phyloP scores from a whole-genome alignment of 2,113 vertebrate species.

The Hydrolagus affinis region DNA sequence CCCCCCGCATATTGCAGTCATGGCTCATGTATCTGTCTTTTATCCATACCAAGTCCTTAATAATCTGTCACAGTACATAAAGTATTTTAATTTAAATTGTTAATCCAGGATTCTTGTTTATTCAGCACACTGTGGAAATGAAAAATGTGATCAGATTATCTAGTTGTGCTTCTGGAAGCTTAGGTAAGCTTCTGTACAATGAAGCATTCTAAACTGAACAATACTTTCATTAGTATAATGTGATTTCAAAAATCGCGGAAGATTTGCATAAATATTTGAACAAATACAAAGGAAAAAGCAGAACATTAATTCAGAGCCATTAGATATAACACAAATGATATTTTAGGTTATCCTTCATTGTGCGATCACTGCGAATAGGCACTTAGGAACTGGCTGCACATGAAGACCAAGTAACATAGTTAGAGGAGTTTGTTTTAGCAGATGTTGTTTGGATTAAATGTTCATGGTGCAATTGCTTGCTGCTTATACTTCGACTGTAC shows the following conservation, averaged over 20 bases:
- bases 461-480: background rate
- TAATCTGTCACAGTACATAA: slow-evolving; percentile 59
- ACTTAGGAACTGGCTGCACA: background rate
- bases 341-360: background rate
- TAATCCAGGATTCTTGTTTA: slow-evolving; percentile 69
- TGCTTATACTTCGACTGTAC: too few relatives aligned
- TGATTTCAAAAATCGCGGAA: background rate
- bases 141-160: slow-evolving; percentile 82
- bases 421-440: background rate
- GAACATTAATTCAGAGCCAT: background rate
- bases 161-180: slow-evolving; percentile 71
- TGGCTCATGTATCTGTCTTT: slow-evolving; percentile 58
- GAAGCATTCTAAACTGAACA: slow-evolving; percentile 46
- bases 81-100: slow-evolving; percentile 80
- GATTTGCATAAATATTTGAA: slow-evolving; percentile 12
- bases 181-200: slow-evolving; percentile 69
- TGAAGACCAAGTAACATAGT: background rate
- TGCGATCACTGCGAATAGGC: too few relatives aligned
- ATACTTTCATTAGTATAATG: background rate
- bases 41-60: slow-evolving; percentile 45
- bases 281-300: background rate
- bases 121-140: slow-evolving; percentile 75
- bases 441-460: background rate
- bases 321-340: background rate
- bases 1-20: slow-evolving; percentile 11